Evolutionary conservation across 1,140 invertebrate genomes (phyloP), one percentile per base, ranked within the genome.

Genomic region (Ladona fulva): DNA sequence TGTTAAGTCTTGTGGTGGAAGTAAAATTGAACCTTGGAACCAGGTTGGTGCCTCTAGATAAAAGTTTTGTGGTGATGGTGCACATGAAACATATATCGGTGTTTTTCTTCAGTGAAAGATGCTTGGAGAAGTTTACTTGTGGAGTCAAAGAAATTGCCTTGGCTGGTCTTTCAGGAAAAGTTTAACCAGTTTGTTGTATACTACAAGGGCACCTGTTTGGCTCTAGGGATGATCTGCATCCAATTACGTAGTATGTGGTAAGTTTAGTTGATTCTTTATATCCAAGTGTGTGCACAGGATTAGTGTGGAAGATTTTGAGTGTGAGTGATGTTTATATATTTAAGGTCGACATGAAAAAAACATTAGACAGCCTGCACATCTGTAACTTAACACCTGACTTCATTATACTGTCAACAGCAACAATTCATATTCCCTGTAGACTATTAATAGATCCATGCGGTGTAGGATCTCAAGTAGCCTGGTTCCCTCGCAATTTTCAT

Each of bases 381-480:
- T 19, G 52, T 66, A 66, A 66, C 5, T 3, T 66, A 1, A 66
- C 52, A 66, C 52, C 52, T 22, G n/a, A 66, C 52, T 66, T 66
- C 52, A 66, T 66, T 66, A 66, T 66, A 66, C 52, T 66, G 52
- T 66, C 52, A 66, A 66, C 44, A 66, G 12, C 52, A 66, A 66
- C 52, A 66, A 66, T 66, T 66, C 12, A 3, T 6, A 66, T 22
- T 66, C 52, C 52, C 52, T 66, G 14, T 66, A 66, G 52, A 66
- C n/a, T 66, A 66, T 66, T 66, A 37, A 66, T 66, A 66, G 52
- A 66, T 66, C 52, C 52, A 66, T 66, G 52, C 12, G 52, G 12
- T 66, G 52, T 66, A 66, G 52, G 52, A 66, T 66, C 52, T 66
- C 52, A 66, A 66, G 52, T 66, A 66, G 52, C 52, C 52, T 66